phyloP scores from a whole-genome alignment of 2,113 vertebrate species.

The Megaceryle maxima region DNA sequence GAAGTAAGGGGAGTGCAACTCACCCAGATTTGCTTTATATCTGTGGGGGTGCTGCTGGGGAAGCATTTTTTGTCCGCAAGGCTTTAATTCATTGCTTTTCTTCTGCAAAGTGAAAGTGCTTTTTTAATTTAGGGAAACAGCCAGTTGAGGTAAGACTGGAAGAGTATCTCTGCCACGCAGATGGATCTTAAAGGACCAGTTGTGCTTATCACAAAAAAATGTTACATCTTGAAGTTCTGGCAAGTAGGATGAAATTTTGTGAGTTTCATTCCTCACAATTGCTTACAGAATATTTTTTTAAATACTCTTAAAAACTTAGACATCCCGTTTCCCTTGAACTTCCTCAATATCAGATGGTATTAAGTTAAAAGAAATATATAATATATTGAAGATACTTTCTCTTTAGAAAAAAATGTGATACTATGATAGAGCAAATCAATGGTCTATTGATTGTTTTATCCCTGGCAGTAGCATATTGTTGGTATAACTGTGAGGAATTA shows the following conservation, averaged over 20 bases:
- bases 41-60: neutral
- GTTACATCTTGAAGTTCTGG: neutral
- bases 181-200: neutral
- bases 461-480: neutral
- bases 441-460: neutral
- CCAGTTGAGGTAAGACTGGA: neutral
- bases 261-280: neutral
- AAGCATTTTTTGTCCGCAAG: neutral
- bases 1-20: neutral
- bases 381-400: neutral
- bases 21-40: neutral
- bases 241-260: neutral
- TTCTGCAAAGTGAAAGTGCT: neutral
- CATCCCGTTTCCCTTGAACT: neutral
- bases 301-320: neutral
- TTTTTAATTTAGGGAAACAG: neutral
- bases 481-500: neutral
- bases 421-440: neutral
- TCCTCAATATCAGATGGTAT: neutral
- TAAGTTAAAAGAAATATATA: neutral
- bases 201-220: neutral
- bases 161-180: neutral
- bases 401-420: neutral
- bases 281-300: neutral
- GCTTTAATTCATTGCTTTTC: neutral